Evolutionary conservation across 2,888 invertebrate genomes (phyloP), one percentile per base, ranked within the genome.

Genomic region (Eledona agricola): DNA sequence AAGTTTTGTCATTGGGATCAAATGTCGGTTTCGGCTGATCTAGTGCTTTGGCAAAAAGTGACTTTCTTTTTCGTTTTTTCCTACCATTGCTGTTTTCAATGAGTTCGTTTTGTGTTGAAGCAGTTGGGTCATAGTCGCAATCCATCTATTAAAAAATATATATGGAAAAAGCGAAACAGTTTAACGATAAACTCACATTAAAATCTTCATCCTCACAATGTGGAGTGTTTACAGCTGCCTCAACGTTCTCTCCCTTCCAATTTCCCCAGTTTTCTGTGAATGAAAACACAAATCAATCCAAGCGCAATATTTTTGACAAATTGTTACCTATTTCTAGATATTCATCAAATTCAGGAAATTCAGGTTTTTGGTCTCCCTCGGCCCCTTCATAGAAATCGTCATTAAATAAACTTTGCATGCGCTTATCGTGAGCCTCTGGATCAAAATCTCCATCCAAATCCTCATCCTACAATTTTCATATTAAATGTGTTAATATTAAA

Each of bases 381-480:
- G 82, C 85, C 0, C 83, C 84, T 3, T 85, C 80, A 76, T 97
- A 96, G 79, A 89, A 96, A 42, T 93, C 84, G 29, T 93, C 89
- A 75, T 89, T 85, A 75, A 96, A 97, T 29, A 95, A 77, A 68
- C 87, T 83, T 62, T 84, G 80, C 96, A 97, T 97, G 66, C 88
- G 83, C 55, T 80, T 80, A 74, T 97, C 96, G 74, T 97, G 89
- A 53, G 87, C 87, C 4, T 82, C 87, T 0, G 96, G 95, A 78
- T 97, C 93, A 75, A 96, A 95, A 67, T 95, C 94, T 1, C 85
- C 88, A 38, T 96, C 93, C 7, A 97, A 78, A 70, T 96, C 95
- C 3, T 86, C 82, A 56, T 89, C 86, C 78, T 86, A 77, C 57
- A 82, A 69, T 20, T 43, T 29, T 12, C 49, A 17, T 46, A 61